These are phyloP conservation scores for Spondyliosoma cantharus DNA, from an alignment of 2,797 vertebrate genomes.

Conservation along the genomic window DNA sequence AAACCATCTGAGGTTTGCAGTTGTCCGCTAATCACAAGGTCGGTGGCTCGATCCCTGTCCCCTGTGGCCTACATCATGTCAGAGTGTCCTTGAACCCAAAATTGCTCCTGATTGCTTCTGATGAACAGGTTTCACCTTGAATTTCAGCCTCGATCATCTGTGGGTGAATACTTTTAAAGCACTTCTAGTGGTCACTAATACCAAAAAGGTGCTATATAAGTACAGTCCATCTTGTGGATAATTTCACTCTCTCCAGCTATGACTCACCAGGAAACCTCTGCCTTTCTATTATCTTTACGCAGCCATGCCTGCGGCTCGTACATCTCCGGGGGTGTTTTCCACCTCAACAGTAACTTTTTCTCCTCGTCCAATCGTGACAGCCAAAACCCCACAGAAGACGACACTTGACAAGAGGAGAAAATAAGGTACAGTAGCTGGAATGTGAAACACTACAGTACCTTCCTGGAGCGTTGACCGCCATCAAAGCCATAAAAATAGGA, in stretches of 20 bases:
- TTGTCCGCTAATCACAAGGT: no score
- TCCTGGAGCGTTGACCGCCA: conserved; percentile 7
- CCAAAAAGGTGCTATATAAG: no score
- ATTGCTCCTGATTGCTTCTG: no score
- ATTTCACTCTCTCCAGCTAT: conserved; percentile 10
- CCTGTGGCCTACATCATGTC: no score
- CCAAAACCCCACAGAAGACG: conserved; percentile 22
- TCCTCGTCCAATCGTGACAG: conserved; percentile 28
- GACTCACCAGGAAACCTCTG: conserved; percentile 12
- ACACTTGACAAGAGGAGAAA: conserved; percentile 12
- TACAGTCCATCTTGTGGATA: background rate
- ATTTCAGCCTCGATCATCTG: no score
- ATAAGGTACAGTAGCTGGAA: conserved; percentile 2
- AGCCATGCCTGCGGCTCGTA: conserved; percentile 1
- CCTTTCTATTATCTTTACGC: conserved; percentile 2
- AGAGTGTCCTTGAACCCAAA: no score
- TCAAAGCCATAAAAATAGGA: conserved; percentile 29
- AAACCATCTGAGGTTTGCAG: background rate
- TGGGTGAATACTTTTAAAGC: no score
- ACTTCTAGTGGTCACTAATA: no score
- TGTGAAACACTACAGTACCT: background rate
- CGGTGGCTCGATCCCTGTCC: no score
- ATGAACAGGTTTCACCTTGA: no score
- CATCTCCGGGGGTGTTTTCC: conserved; percentile 20
- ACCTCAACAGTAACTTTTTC: conserved; percentile 11